Evolutionary conservation across 2,888 invertebrate genomes (phyloP), one percentile per base, ranked within the genome.

Genomic region (Eudasyphora cyanicolor): DNA sequence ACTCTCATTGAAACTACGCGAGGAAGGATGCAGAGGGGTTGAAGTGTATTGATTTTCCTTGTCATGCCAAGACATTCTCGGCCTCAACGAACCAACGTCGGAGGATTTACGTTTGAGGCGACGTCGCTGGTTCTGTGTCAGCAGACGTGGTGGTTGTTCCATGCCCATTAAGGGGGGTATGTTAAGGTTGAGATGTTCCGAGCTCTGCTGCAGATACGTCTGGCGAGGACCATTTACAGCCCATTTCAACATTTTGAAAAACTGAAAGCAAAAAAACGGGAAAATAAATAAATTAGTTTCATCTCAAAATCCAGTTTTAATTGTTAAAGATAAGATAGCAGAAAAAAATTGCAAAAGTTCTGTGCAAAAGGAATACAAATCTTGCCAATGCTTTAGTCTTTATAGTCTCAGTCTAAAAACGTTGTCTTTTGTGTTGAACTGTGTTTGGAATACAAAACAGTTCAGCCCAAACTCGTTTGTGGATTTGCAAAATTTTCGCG

Each of bases 11-110:
- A 42, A 73, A 24, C 71, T 67, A 12, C 21, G 29, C 8, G 27
- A 60, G 24, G 84, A 79, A 75, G 85, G 74, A 6, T 87, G 88
- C 70, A 90, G 79, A 10, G 90, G 90, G 19, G 90, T 90, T 17
- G 91, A 91, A 35, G 90, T 90, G 54, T 71, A 83, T 70, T 90
- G 89, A 85, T 91, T 92, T 83, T 91, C 91, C 85, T 91, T 91
- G 57, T 88, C 87, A 14, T 78, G n/a, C 81, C 82, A 84, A 21
- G 76, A 79, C 17, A 78, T 76, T 74, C 57, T 82, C 6, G 82
- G 78, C 7, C 85, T 82, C 21, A 84, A 67, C 14, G 85, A 21
- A 73, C 79, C 67, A 27, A 87, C 81, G 70, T 87, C 86, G 10
- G 88, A 87, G n/a, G 87, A 87, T 79, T 88, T 89, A 21, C 88